These are phyloP conservation scores for Hippocampus mohnikei DNA, from an alignment of 2,113 vertebrate genomes.

Conservation along the genomic window DNA sequence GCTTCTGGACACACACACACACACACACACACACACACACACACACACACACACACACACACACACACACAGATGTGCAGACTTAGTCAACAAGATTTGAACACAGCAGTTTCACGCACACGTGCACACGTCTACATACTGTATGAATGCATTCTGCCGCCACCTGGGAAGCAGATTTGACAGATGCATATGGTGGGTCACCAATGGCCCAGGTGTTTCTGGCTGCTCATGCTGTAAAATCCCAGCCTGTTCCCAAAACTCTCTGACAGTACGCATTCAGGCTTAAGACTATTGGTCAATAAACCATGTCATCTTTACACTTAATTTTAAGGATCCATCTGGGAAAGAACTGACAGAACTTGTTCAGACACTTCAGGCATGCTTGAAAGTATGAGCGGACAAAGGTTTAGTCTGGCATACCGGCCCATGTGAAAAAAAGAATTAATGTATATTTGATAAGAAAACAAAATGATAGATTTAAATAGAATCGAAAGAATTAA, in stretches of 20 bases:
- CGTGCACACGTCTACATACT: conserved; percentile 11
- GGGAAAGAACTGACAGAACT: not conserved
- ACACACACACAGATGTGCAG: conserved; percentile 51
- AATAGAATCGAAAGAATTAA: not conserved
- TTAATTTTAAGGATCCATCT: not conserved
- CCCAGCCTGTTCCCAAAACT: not conserved
- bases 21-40: conserved; percentile 4
- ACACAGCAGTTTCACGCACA: conserved; percentile 30
- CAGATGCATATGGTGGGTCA: conserved; percentile 49
- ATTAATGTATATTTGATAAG: too few species aligned
- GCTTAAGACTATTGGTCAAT: conserved; percentile 38
- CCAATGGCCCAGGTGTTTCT: conserved; percentile 43
- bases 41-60: conserved; percentile 31
- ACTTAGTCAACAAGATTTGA: conserved; percentile 38
- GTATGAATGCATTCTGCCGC: conserved; percentile 18
- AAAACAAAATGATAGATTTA: not conserved
- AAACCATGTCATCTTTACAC: not conserved
- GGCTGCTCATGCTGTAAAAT: conserved; percentile 45
- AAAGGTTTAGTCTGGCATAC: not conserved
- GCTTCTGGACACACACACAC: conserved; percentile 15
- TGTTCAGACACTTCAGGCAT: not conserved
- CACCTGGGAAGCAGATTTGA: conserved; percentile 46
- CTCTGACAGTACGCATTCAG: conserved; percentile 25
- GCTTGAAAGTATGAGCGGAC: not conserved
- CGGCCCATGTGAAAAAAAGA: not conserved